Conservation (phyloP, 2,113 vertebrate genomes). For the Isichthys henryi region DNA sequence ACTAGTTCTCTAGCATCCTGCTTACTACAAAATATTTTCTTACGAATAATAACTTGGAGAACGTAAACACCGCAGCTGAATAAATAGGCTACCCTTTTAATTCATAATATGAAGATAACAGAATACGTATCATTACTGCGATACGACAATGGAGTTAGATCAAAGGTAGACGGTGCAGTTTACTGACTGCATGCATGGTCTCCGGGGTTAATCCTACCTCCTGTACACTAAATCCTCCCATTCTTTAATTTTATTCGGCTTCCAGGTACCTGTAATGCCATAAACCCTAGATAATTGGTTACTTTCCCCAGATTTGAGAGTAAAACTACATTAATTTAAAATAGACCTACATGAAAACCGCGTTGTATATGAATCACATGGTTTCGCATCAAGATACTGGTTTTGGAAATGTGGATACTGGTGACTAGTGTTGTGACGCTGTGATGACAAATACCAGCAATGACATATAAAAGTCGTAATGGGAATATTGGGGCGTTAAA, state of each 20-base stretch:
- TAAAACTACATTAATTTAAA: neutral
- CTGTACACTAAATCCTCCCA: neutral
- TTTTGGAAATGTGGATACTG: neutral
- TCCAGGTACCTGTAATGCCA: neutral
- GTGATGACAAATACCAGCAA: neutral
- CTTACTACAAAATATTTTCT: neutral
- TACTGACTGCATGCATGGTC: neutral
- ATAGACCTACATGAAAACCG: neutral
- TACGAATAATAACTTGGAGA: neutral
- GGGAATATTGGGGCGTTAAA: neutral
- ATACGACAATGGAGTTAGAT: neutral
- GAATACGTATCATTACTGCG: neutral
- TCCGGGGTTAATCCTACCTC: neutral
- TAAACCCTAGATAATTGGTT: neutral
- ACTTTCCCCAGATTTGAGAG: neutral
- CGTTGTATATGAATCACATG: neutral
- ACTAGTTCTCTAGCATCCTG: neutral
- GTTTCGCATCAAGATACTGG: neutral
- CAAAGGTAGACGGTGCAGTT: neutral
- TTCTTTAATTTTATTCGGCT: neutral
- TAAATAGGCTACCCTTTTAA: neutral
- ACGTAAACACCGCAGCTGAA: neutral
- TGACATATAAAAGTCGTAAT: neutral
- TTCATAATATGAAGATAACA: neutral
- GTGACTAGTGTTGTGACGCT: neutral